Evolutionary conservation across 2,797 vertebrate genomes (phyloP), one percentile per base, ranked within the genome.

Genomic region (Coendou prehensilis): DNA sequence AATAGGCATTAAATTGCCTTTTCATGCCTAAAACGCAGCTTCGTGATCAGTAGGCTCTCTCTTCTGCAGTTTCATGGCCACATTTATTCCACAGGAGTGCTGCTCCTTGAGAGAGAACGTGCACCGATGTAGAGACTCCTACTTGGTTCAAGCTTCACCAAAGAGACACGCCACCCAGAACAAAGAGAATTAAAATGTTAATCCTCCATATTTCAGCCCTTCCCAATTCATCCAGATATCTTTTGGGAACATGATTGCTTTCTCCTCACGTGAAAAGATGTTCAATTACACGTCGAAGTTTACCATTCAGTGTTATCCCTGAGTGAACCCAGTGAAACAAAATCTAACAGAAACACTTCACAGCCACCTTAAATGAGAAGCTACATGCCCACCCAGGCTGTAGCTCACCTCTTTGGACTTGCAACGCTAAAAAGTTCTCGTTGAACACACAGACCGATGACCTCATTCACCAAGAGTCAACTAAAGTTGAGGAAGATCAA

Each of bases 1-100:
- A 80, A 86, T 76, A 75, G 76, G 18, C 73, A 61, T 5, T 50
- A 81, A 81, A 90, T 61, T 87, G 95, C 73, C 78, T 93, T 94
- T 92, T 82, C 59, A 64, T n/a, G 92, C 90, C 90, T 57, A 67
- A 26, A 86, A 86, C 79, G 33, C 22, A 67, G 73, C 22, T 71
- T 37, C 71, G 22, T 15, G 13, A 57, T 37, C 3, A 14, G 76
- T 22, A n/a, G 71, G 26, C 80, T 64, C 64, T 81, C 61, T 50
- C 92, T 59, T 73, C 54, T 7, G 1, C 6, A 45, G 71, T 52
- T 78, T 87, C 80, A 9, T 0, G 28, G 7, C 59, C 71, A 41
- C 33, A 28, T 54, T 84, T 64, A 84, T 47, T 33, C 76, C 71
- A 28, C 9, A 15, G 6, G 73, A 63, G 33, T 2, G 56, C 9